Evolutionary conservation across 2,797 vertebrate genomes (phyloP).

Genomic region (Urophycis tenuis): DNA sequence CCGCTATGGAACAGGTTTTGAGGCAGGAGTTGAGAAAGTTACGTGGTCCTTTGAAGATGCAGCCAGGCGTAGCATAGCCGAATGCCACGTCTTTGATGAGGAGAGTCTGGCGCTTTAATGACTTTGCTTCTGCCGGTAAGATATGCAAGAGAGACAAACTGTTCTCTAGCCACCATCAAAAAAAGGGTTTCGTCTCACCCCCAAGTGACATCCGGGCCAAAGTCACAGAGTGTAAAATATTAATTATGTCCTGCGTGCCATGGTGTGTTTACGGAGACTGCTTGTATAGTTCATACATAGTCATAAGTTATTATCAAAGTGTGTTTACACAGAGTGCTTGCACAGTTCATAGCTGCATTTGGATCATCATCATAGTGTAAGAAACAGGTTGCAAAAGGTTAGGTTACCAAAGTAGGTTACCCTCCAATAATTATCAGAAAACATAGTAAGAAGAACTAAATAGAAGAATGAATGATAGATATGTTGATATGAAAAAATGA

Average conservation of each 20-base stretch:
- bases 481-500: neutral
- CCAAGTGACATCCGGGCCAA: neutral
- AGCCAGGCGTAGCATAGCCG: neutral
- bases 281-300: slow-evolving; percentile 9
- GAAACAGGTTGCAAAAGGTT: too few species aligned
- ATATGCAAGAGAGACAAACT: neutral
- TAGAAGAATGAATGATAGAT: too few species aligned
- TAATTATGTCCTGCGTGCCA: slow-evolving; percentile 7
- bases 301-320: neutral
- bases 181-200: neutral
- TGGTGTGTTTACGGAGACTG: slow-evolving; percentile 9
- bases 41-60: slow-evolving; percentile 5
- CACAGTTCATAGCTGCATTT: neutral
- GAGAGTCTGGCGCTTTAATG: slow-evolving; percentile 11
- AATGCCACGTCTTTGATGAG: slow-evolving; percentile 2
- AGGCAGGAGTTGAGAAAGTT: slow-evolving; percentile 12
- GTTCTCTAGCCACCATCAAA: slow-evolving; percentile 3
- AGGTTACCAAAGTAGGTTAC: too few species aligned
- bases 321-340: slow-evolving; percentile 2
- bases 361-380: neutral
- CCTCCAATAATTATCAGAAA: neutral
- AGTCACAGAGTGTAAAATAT: slow-evolving; percentile 16
- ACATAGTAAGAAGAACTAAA: too few species aligned
- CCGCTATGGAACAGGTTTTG: slow-evolving; percentile 16
- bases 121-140: slow-evolving; percentile 11